A percentile compares a stretch with the other conserved stretches of the same genome.
Conservation (phyloP, 53 echinoderm and acorn worm species). For the Astropecten irregularis region DNA sequence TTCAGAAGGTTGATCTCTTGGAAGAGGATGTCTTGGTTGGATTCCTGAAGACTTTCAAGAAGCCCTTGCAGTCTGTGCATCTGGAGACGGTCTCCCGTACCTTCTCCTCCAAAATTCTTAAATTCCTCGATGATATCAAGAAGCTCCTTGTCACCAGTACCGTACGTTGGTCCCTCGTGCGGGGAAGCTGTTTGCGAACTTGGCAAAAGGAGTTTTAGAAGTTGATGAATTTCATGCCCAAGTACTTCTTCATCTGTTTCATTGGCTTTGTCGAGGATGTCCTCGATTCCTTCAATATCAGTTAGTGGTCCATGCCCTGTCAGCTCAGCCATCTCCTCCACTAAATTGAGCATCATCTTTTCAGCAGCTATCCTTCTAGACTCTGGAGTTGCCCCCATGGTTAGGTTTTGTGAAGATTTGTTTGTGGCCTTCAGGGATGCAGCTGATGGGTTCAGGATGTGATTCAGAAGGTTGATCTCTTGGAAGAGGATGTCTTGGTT, state of each 20-base stretch:
- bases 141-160: background rate
- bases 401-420: too few species aligned
- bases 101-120: background rate
- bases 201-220: background rate
- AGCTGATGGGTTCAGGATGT: background rate
- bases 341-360: background rate
- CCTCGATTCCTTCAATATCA: background rate
- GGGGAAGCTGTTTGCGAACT: background rate
- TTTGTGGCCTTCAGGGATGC: background rate
- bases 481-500: conserved; percentile 10
- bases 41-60: background rate
- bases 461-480: conserved; percentile 17
- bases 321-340: background rate
- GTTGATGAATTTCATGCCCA: conserved; percentile 4
- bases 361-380: background rate
- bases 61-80: background rate
- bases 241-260: too few species aligned
- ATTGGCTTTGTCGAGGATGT: background rate
- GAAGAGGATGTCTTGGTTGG: background rate
- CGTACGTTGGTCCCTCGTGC: background rate
- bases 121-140: conserved; percentile 5
- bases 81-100: background rate
- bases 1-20: conserved; percentile 19
- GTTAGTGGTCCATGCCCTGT: background rate
- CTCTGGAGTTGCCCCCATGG: background rate